These are phyloP conservation scores for Ctenoplectra terminalis DNA, from an alignment of 1,140 invertebrate species.

Conservation along the genomic window DNA sequence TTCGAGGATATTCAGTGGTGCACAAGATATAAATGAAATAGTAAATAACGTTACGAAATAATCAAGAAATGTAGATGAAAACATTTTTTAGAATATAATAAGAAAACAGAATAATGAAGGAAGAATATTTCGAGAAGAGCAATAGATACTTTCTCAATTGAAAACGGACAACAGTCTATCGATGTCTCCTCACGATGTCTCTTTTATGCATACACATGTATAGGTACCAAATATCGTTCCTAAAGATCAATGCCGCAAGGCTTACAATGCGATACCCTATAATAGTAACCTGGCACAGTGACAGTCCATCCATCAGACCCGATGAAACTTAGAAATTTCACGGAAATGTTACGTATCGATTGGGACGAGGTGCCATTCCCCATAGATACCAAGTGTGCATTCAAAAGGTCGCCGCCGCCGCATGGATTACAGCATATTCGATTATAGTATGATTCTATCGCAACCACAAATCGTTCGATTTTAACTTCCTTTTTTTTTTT, in stretches of 20 bases:
- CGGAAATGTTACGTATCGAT: not conserved
- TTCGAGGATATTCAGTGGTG: too few relatives aligned
- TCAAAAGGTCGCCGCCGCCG: not conserved
- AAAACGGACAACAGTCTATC: not conserved
- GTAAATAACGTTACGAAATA: too few relatives aligned
- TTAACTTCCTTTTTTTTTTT: too few relatives aligned
- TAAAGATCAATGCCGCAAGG: not conserved
- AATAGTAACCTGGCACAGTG: not conserved
- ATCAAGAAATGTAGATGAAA: not conserved
- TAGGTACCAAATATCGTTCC: not conserved
- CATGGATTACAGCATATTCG: too few relatives aligned
- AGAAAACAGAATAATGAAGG: not conserved
- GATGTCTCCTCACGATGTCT: not conserved
- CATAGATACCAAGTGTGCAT: not conserved
- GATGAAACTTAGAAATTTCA: conserved; percentile 2
- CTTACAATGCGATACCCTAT: not conserved
- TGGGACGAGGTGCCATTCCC: not conserved
- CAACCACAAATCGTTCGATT: too few relatives aligned
- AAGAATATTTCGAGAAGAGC: not conserved
- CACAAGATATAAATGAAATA: too few relatives aligned
- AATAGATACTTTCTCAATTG: not conserved
- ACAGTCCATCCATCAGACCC: not conserved
- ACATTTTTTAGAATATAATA: not conserved
- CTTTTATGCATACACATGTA: too few relatives aligned
- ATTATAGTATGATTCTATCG: too few relatives aligned